A percentile compares a stretch with the other conserved stretches of the same genome.
Evolutionary conservation across 2,888 invertebrate species (phyloP).

Genomic region (Idaea straminata): DNA sequence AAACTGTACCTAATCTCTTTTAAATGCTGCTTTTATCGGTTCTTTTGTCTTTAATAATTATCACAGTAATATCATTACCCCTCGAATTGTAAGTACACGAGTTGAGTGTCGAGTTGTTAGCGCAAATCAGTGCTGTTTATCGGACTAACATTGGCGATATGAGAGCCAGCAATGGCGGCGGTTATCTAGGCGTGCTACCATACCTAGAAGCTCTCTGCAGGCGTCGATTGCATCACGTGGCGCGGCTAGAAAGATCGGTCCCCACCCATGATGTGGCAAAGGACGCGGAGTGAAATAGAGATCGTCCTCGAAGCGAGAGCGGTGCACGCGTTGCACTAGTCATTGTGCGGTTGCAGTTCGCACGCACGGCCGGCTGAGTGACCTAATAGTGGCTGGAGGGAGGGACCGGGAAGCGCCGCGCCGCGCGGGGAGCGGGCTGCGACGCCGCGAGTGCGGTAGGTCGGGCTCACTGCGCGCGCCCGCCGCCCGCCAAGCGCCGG

Average conservation of each 20-base stretch:
- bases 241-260: constrained; percentile 77
- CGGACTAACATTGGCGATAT: constrained; percentile 24
- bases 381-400: constrained; percentile 79
- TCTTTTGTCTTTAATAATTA: constrained; percentile 10
- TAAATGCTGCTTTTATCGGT: background rate
- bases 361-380: constrained; percentile 76
- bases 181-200: constrained; percentile 57
- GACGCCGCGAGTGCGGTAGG: constrained; percentile 72
- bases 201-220: constrained; percentile 58
- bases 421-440: constrained; percentile 58
- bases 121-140: constrained; percentile 6
- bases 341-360: constrained; percentile 77
- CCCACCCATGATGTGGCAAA: constrained; percentile 77
- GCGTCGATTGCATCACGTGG: constrained; percentile 69
- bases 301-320: constrained; percentile 81
- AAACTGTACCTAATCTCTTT: background rate
- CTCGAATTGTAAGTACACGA: background rate
- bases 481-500: constrained; percentile 64
- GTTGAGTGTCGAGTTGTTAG: background rate
- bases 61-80: background rate
- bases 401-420: constrained; percentile 73
- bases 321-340: constrained; percentile 78
- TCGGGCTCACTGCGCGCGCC: constrained; percentile 77
- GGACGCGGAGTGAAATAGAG: constrained; percentile 79
- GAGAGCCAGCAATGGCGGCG: constrained; percentile 52